Evolutionary conservation across 2,888 invertebrate species (phyloP).

Genomic region (Aleiodes leptofemur): DNA sequence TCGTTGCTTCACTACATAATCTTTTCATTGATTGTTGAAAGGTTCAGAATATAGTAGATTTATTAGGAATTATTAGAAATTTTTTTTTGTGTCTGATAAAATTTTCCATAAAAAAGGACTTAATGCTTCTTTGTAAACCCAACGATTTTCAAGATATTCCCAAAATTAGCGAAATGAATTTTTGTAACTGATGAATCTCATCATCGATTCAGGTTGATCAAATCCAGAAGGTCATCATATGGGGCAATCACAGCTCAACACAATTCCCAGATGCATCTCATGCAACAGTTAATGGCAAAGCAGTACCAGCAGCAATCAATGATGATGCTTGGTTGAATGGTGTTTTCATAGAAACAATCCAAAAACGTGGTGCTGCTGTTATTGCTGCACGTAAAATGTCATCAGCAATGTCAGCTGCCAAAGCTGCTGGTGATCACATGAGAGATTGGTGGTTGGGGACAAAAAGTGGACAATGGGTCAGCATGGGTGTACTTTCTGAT

Average conservation of each 20-base stretch:
- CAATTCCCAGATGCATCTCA: constrained; percentile 96
- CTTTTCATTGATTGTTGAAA: too few species aligned
- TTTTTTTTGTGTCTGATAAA: too few species aligned
- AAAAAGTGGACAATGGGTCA: constrained; percentile 85
- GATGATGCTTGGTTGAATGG: constrained; percentile 89
- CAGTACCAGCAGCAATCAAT: constrained; percentile 84
- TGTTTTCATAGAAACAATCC: constrained; percentile 93
- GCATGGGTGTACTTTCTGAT: constrained; percentile 98
- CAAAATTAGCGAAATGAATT: too few species aligned
- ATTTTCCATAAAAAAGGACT: too few species aligned
- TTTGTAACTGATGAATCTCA: background rate
- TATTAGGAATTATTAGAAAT: background rate
- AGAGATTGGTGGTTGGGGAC: constrained; percentile 97
- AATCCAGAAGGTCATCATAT: constrained; percentile 95
- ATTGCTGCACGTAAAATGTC: constrained; percentile 98
- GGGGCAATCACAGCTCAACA: constrained; percentile 99
- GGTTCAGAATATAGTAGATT: background rate
- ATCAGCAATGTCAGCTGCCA: constrained; percentile 99
- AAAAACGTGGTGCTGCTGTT: constrained; percentile 97
- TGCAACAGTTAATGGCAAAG: constrained; percentile 79
- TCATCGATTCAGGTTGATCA: constrained; percentile 79
- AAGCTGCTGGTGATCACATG: constrained; percentile 99
- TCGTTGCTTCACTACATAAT: too few species aligned
- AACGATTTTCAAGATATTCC: too few species aligned
- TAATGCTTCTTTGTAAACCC: too few species aligned